These are phyloP conservation scores for Spodoptera exigua DNA, from an alignment of 2,888 invertebrate genomes.

Conservation along the genomic window DNA sequence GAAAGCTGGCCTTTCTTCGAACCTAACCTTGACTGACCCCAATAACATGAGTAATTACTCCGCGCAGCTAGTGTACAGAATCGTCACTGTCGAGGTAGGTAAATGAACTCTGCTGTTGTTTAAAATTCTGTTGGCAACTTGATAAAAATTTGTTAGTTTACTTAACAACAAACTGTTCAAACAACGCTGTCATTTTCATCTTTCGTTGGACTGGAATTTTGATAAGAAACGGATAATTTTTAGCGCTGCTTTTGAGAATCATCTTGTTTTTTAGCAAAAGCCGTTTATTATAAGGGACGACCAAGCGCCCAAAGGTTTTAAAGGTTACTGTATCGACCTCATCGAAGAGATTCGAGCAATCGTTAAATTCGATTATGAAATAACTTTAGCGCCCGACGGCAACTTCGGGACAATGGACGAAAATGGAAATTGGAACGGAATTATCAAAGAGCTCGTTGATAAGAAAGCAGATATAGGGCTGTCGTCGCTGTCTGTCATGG, in stretches of 20 bases:
- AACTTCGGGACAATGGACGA: slow-evolving; percentile 97
- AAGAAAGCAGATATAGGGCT: slow-evolving; percentile 98
- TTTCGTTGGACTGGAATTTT: slow-evolving; percentile 64
- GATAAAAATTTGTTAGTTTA: slow-evolving; percentile 75
- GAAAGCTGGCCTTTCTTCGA: slow-evolving; percentile 93
- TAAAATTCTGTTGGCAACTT: slow-evolving; percentile 71
- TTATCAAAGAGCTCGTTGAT: slow-evolving; percentile 94
- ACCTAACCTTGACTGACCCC: slow-evolving; percentile 91
- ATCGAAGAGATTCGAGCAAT: slow-evolving; percentile 95
- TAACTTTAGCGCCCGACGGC: slow-evolving; percentile 94
- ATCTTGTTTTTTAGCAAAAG: slow-evolving; percentile 90
- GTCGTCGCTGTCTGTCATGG: slow-evolving; percentile 98
- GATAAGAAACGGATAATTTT: slow-evolving; percentile 51
- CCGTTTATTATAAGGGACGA: slow-evolving; percentile 94
- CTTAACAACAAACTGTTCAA: slow-evolving; percentile 77
- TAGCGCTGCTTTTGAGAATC: slow-evolving; percentile 9
- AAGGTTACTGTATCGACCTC: slow-evolving; percentile 98
- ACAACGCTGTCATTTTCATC: slow-evolving; percentile 65
- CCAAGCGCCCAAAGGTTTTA: slow-evolving; percentile 90
- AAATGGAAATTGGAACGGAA: slow-evolving; percentile 95
- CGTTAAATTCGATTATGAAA: slow-evolving; percentile 97
- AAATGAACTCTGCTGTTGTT: slow-evolving; percentile 78
- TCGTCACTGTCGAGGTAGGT: slow-evolving; percentile 95
- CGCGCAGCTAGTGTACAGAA: slow-evolving; percentile 95
- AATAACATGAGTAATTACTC: slow-evolving; percentile 92